phyloP scores from a whole-genome alignment of 1,140 invertebrate species.

The Heliconius eleuchia region DNA sequence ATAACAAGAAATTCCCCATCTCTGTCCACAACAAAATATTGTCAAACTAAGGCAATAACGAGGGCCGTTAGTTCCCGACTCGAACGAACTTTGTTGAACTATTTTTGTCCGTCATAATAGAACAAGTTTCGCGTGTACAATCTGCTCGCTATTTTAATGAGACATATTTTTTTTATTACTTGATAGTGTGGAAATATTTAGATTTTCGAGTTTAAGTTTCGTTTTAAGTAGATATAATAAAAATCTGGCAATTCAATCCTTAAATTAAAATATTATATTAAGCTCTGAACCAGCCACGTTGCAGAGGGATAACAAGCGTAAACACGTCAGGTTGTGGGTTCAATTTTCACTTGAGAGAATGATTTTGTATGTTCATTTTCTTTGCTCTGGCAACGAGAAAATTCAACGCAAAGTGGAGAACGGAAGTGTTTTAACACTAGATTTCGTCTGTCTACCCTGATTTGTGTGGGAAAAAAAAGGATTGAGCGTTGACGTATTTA shows the following conservation, averaged over 20 bases:
- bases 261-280: not conserved
- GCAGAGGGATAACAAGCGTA: too few relatives aligned
- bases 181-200: not conserved
- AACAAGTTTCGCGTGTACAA: constrained; percentile 62
- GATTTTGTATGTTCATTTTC: too few relatives aligned
- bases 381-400: too few relatives aligned
- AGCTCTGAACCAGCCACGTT: too few relatives aligned
- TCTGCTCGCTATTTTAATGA: constrained; percentile 53
- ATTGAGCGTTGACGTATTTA: too few relatives aligned
- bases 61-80: constrained; percentile 61
- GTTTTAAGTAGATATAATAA: not conserved
- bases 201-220: not conserved
- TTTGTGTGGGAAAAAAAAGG: too few relatives aligned
- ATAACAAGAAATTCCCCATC: constrained; percentile 56
- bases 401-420: too few relatives aligned
- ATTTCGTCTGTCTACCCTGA: too few relatives aligned
- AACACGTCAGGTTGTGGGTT: too few relatives aligned
- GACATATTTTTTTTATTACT: constrained; percentile 46
- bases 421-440: too few relatives aligned
- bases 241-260: not conserved
- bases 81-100: constrained; percentile 59
- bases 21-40: constrained; percentile 67
- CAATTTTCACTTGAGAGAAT: too few relatives aligned
- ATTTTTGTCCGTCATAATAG: constrained; percentile 77
- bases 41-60: constrained; percentile 74